Conservation (phyloP, 1,140 invertebrate genomes). For the Amphibalanus amphitrite region DNA sequence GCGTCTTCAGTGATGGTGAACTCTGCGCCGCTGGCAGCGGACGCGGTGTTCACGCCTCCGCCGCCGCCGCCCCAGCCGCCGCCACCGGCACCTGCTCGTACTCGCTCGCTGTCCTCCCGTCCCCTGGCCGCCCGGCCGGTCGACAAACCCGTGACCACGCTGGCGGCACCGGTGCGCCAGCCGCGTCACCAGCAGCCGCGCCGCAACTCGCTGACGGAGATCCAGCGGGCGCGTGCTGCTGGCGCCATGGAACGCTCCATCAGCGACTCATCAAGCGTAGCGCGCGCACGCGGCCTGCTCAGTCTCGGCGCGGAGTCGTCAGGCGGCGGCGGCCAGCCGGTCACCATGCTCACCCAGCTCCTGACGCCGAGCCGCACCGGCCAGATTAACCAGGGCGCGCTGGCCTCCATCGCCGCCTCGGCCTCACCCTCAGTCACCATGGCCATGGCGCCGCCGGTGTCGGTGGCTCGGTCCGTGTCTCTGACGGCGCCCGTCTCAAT, state of each 20-base stretch:
- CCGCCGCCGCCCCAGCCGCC: too few species aligned
- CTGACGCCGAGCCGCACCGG: neutral
- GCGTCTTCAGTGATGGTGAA: neutral
- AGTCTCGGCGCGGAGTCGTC: neutral
- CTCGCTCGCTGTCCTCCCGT: neutral
- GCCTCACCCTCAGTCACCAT: neutral
- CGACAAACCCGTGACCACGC: neutral
- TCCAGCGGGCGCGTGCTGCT: slow-evolving; percentile 14
- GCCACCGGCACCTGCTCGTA: too few species aligned
- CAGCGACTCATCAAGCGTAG: neutral
- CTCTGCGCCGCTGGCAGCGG: neutral
- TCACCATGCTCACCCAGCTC: neutral
- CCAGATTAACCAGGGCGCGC: neutral
- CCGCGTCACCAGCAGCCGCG: slow-evolving; percentile 6
- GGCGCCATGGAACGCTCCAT: slow-evolving; percentile 9
- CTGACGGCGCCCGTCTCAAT: neutral
- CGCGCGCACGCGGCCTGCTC: neutral
- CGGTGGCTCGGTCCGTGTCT: neutral
- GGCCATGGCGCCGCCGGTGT: neutral
- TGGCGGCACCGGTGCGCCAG: neutral
- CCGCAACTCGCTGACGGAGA: slow-evolving; percentile 11
- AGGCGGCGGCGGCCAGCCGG: neutral
- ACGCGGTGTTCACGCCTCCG: neutral
- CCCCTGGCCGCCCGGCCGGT: too few species aligned
- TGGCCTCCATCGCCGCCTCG: neutral